These are phyloP conservation scores for Drosophila pachea DNA, from an alignment of 1,140 invertebrate genomes.

Conservation along the genomic window DNA sequence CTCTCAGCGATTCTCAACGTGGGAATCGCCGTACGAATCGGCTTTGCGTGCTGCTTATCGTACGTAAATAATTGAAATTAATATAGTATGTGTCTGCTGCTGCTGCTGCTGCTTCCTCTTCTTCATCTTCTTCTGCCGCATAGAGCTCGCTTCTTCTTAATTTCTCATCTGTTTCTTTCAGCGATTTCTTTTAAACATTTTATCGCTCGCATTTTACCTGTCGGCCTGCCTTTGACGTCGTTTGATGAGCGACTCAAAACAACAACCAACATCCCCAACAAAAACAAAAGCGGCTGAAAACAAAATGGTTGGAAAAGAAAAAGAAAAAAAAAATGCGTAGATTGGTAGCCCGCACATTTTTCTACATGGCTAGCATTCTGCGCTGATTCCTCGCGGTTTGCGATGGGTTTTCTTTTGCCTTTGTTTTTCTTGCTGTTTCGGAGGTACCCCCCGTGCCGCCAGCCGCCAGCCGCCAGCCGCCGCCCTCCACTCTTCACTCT, in stretches of 20 bases:
- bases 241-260: neutral
- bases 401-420: conserved; percentile 10
- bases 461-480: too few species aligned
- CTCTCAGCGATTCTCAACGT: conserved; percentile 41
- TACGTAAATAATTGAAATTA: conserved; percentile 72
- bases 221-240: conserved; percentile 61
- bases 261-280: neutral
- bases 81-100: conserved; percentile 51
- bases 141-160: too few species aligned
- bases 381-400: conserved; percentile 28
- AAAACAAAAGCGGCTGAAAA: conserved; percentile 20
- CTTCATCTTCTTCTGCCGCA: neutral
- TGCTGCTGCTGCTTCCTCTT: neutral
- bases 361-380: conserved; percentile 49
- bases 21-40: conserved; percentile 27
- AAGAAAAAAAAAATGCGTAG: conserved; percentile 59
- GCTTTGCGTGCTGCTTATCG: conserved; percentile 25
- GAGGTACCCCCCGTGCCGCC: too few species aligned
- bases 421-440: neutral
- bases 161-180: conserved; percentile 24
- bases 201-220: conserved; percentile 42
- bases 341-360: conserved; percentile 71
- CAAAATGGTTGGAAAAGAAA: conserved; percentile 1
- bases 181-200: conserved; percentile 61
- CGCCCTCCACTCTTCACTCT: neutral